Evolutionary conservation across 2,888 invertebrate species (phyloP), one percentile per base, ranked within the genome.

Genomic region (Bombylius major): DNA sequence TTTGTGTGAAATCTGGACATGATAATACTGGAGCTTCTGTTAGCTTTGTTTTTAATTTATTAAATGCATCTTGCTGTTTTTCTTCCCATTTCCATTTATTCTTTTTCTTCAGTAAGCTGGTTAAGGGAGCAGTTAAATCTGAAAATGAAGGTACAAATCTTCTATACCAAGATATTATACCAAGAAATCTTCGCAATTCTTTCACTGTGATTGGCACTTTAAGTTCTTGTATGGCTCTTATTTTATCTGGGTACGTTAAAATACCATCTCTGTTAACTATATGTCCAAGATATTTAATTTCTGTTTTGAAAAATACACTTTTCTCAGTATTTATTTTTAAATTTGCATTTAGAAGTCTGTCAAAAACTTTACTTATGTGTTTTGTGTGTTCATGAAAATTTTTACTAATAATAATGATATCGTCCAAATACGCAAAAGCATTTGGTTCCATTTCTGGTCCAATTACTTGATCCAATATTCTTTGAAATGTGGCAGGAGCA

Each of bases 401-500:
- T 32, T 51, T 36, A 9, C 50, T 52, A 8, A 55, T 33, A 0
- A 57, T n/a, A 14, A 54, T 51, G 1, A 57, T 47, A 42, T 57
- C 57, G 34, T 57, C 54, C 44, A 54, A 14, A 32, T 57, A 57
- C 8, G 51, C 50, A 32, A 54, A 57, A 2, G 51, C 57, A 39
- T 33, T 39, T 4, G 54, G 54, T 34, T 53, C 53, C 33, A 52
- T 7, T 7, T 52, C 53, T 9, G 47, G 33, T 34, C 53, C 53
- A 4, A 53, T 46, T 6, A 53, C 47, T 4, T 47, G 46, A 12
- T 36, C 46, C n/a, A 53, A 36, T 5, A 52, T 31, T 39, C 52
- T 50, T 13, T 58, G 54, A 31, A 55, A 60, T 8, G 56, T 56
- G 4, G 56, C 55, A 4, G 56, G 57, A 13, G 50, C 33, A 14